A percentile compares a stretch with the other conserved stretches of the same genome.
These are phyloP conservation scores for Rhombomys opimus DNA, from an alignment of 2,113 vertebrate genomes.

Conservation along the genomic window DNA sequence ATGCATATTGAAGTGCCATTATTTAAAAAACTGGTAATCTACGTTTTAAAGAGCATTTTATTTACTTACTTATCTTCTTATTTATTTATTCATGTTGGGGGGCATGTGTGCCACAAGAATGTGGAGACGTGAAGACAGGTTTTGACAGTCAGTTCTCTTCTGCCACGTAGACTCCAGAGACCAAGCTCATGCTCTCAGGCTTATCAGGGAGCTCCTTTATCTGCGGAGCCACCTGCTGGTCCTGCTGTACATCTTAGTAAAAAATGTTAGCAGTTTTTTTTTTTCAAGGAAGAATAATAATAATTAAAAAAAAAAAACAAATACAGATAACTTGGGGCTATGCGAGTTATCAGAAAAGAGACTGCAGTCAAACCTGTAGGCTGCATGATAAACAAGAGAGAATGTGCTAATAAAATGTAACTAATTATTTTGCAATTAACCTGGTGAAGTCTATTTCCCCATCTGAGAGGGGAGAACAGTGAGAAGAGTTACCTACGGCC, in stretches of 20 bases:
- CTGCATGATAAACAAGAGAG: neutral
- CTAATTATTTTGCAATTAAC: conserved; percentile 41
- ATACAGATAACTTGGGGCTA: neutral
- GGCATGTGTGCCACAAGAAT: neutral
- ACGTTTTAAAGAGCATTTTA: neutral
- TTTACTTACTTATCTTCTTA: neutral
- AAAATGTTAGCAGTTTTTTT: neutral
- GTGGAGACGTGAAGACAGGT: neutral
- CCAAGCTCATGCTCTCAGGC: neutral
- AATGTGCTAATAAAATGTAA: conserved; percentile 33
- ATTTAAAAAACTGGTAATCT: conserved; percentile 22
- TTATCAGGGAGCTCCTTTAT: neutral
- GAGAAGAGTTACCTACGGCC: neutral
- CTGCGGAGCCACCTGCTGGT: neutral
- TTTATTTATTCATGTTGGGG: no score
- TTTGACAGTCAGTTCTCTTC: neutral
- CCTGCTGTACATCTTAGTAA: neutral
- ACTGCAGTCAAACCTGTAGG: neutral
- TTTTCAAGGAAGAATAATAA: conserved; percentile 9
- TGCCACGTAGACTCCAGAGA: no score
- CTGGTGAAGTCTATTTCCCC: neutral
- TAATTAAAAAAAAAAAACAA: conserved; percentile 42
- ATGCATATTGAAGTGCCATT: neutral
- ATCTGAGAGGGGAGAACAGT: neutral
- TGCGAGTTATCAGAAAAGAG: conserved; percentile 32